phyloP scores from a whole-genome alignment of 2,797 vertebrate species.

The Loris lydekkerianus region DNA sequence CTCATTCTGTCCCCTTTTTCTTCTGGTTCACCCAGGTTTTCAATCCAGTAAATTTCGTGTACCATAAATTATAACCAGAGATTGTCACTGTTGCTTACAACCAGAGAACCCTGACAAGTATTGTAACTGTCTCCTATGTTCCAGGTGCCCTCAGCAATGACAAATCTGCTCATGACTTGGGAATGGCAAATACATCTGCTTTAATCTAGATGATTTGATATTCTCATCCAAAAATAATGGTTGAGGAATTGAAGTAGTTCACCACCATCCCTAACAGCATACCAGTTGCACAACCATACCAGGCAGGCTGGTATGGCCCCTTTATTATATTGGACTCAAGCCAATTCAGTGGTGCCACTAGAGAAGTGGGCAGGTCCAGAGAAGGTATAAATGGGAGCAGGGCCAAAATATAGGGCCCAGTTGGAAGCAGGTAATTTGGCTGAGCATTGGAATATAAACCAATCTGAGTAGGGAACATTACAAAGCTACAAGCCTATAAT shows the following conservation, averaged over 20 bases:
- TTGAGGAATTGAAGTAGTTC: not conserved
- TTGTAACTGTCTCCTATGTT: not conserved
- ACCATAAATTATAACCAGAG: not conserved
- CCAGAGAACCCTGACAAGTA: not conserved
- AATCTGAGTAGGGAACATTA: not conserved
- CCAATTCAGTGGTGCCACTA: no score
- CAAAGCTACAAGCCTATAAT: not conserved
- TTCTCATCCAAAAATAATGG: not conserved
- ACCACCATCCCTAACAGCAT: no score
- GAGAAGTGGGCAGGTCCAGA: not conserved
- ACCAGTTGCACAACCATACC: not conserved
- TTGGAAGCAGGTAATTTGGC: not conserved
- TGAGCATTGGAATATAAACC: not conserved
- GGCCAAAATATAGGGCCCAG: not conserved
- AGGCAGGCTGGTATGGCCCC: not conserved
- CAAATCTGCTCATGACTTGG: not conserved
- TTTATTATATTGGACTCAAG: not conserved
- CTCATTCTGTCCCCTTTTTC: not conserved
- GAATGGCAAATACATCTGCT: not conserved
- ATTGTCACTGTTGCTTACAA: not conserved
- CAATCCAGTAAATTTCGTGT: not conserved
- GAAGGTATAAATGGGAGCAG: not conserved
- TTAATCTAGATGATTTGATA: not conserved
- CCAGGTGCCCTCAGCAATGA: not conserved
- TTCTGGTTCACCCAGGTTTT: not conserved